Evolutionary conservation across 2,797 vertebrate species (phyloP).

Genomic region (Anguilla anguilla): DNA sequence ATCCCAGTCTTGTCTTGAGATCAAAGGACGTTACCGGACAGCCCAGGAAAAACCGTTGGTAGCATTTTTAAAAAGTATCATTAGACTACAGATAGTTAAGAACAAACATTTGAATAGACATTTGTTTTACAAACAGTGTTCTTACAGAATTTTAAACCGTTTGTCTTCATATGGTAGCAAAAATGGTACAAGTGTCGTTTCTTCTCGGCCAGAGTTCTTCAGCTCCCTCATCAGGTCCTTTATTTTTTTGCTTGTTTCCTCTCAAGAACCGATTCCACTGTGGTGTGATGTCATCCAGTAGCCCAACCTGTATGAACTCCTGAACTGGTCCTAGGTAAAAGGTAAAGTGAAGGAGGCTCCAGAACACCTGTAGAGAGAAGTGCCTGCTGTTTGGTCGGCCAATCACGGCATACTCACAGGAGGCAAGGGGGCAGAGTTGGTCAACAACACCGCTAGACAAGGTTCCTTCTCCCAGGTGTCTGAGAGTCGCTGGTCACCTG

Average conservation of each 20-base stretch:
- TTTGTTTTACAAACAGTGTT: neutral
- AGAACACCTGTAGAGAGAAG: neutral
- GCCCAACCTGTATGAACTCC: neutral
- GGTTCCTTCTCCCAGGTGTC: neutral
- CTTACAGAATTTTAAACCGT: neutral
- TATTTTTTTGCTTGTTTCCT: neutral
- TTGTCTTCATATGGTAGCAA: neutral
- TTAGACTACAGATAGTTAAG: neutral
- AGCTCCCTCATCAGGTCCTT: neutral
- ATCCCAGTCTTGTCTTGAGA: neutral
- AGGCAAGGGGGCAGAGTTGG: neutral
- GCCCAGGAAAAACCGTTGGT: neutral
- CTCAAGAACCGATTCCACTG: neutral
- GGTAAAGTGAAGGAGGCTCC: neutral
- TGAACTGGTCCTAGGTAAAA: conserved; percentile 1
- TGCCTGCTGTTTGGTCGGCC: neutral
- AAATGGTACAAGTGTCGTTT: neutral
- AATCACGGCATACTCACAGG: neutral
- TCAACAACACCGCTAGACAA: neutral
- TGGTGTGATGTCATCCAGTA: neutral
- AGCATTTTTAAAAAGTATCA: neutral
- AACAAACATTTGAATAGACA: neutral
- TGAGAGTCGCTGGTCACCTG: neutral
- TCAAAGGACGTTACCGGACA: neutral
- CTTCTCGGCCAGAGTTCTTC: neutral